phyloP scores from a whole-genome alignment of 2,113 vertebrate species.

The Boulengeromyrus knoepffleri region DNA sequence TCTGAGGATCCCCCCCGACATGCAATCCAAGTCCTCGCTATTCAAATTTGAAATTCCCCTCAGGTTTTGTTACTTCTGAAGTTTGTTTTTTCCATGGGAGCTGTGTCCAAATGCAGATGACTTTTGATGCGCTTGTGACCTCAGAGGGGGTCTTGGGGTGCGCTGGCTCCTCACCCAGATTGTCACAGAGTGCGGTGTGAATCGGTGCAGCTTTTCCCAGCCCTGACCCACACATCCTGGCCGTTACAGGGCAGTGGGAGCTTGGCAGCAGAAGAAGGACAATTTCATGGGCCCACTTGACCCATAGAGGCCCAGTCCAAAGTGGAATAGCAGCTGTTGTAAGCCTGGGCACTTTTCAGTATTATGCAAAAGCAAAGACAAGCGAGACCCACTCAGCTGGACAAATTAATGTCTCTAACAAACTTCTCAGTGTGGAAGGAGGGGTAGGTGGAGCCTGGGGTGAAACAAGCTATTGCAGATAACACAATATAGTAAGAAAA shows the following conservation, averaged over 20 bases:
- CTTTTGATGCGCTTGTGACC: not conserved
- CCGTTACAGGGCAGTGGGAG: not conserved
- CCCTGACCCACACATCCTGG: not conserved
- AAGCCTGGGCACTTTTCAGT: not conserved
- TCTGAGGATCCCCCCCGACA: not conserved
- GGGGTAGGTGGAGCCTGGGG: constrained; percentile 4
- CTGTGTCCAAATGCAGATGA: not conserved
- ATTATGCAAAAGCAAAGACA: not conserved
- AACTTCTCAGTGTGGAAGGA: not conserved
- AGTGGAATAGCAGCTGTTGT: not conserved
- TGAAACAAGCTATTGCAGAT: constrained; percentile 39
- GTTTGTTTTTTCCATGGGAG: not conserved
- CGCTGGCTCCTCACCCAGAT: not conserved
- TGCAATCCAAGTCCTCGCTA: not conserved
- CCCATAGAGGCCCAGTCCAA: not conserved
- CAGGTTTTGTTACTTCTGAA: not conserved
- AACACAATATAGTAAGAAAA: constrained; percentile 72
- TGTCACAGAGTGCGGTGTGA: not conserved
- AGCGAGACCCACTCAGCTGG: not conserved
- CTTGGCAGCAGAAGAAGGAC: not conserved
- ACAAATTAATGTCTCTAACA: not conserved
- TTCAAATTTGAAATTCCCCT: not conserved
- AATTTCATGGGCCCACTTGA: not conserved
- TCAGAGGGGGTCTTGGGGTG: not conserved
- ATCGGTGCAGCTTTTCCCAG: not conserved